Conservation (phyloP, 1,140 invertebrate species). For the Myzus persicae region DNA sequence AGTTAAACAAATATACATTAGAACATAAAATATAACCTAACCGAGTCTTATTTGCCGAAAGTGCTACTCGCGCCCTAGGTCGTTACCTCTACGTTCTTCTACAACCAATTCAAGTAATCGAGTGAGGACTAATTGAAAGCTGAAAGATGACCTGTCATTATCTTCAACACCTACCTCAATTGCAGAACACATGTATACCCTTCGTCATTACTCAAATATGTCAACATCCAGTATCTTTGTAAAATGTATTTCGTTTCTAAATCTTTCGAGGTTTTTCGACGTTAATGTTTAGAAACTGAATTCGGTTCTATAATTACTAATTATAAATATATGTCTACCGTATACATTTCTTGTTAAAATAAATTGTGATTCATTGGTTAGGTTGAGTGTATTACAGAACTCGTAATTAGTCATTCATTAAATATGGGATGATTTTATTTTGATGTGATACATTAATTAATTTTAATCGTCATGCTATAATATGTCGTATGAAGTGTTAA, state of each 20-base stretch:
- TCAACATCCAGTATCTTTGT: not conserved
- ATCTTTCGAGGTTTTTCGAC: not conserved
- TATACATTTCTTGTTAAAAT: not conserved
- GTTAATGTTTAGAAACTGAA: not conserved
- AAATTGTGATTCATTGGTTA: no score
- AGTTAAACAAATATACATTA: not conserved
- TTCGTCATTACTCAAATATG: not conserved
- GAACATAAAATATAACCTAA: no score
- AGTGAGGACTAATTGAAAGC: not conserved
- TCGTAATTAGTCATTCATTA: not conserved
- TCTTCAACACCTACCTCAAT: not conserved
- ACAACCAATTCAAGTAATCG: not conserved
- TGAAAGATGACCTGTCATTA: conserved; percentile 38
- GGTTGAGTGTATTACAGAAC: not conserved
- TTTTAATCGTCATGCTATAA: not conserved
- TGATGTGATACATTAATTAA: not conserved
- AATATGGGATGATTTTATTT: not conserved
- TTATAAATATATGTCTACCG: not conserved
- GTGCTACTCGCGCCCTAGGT: no score
- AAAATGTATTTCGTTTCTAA: not conserved
- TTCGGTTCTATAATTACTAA: not conserved
- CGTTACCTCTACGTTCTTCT: not conserved
- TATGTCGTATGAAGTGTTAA: no score
- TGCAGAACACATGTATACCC: not conserved
- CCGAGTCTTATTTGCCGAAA: not conserved